Base-by-base conservation (phyloP, 2,888 invertebrate genomes). In the Anthophora plumipes region DNA sequence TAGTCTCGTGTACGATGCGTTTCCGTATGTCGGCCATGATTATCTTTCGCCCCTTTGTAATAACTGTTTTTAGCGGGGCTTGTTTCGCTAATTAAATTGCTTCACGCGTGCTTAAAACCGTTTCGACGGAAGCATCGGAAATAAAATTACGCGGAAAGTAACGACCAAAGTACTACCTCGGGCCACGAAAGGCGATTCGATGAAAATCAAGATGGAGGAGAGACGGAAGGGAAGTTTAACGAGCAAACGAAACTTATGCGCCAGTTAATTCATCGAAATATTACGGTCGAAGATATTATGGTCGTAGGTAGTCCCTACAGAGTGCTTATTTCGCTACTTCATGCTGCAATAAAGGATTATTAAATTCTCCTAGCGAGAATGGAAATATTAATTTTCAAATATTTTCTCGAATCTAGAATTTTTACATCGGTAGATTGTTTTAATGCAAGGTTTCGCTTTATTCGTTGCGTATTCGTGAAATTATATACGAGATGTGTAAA, bases 211-310 rank as follows among this genome's bases (percentile, higher is more conserved):
- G n/a, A 9, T 20, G 1, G 37, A 17, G 4, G 25, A 25, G 0
- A 17, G 9, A n/a, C n/a, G 12, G n/a, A 5, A 7, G 20, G 4
- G n/a, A 20, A 14, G 7, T 12, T 55, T 43, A 43, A 43, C 25
- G 25, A 17, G 43, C 54, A 20, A 43, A 55, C 43, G 55, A 39
- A 68, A 68, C 5, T 68, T 31, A 22, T 11, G 31, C 14, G 8
- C 20, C 5, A 48, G 63, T 63, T 63, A 63, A 48, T 63, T 31
- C 12, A 63, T 7, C n/a, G n/a, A 48, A 52, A 41, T 54, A 41
- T 41, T n/a, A n/a, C 5, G 22, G 17, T 1, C 3, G 22, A 39
- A 41, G 50, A 11, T 25, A 25, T 12, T 22, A 20, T 46, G 25
- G 25, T n/a, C 9, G 59, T 5, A 31, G 31, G 31, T 31, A 31